phyloP scores from a whole-genome alignment of 2,113 vertebrate genomes.

The Podilymbus podiceps region DNA sequence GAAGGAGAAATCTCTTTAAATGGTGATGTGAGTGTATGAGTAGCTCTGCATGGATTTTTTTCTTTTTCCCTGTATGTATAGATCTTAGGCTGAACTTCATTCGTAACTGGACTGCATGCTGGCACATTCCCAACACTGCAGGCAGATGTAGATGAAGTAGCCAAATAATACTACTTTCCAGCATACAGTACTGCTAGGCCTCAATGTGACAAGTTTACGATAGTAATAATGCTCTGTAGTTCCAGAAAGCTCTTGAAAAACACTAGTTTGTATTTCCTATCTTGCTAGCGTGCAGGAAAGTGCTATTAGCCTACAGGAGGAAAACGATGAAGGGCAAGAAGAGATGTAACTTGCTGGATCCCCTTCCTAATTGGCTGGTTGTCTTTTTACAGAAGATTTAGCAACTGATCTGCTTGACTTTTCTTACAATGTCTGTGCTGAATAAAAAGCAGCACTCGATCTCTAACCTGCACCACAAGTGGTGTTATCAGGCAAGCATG shows the following conservation, averaged over 20 bases:
- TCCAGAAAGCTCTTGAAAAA: neutral
- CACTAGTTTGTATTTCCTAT: neutral
- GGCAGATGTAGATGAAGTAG: conserved; percentile 18
- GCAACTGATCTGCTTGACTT: neutral
- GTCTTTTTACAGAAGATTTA: neutral
- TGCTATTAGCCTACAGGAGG: neutral
- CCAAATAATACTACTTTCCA: neutral
- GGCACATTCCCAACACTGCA: conserved; percentile 40
- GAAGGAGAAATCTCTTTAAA: conserved; percentile 28
- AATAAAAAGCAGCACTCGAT: neutral
- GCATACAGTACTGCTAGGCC: neutral
- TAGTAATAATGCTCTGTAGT: neutral
- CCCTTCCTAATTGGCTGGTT: neutral
- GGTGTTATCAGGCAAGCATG: neutral
- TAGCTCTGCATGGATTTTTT: neutral
- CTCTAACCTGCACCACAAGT: neutral
- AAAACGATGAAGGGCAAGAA: neutral
- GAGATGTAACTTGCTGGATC: neutral
- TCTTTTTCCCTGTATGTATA: neutral
- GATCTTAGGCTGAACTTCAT: neutral
- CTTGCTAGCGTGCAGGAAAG: neutral
- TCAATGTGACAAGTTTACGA: neutral
- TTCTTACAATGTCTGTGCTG: neutral
- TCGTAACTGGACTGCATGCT: conserved; percentile 31
- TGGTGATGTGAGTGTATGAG: neutral